Evolutionary conservation across 2,888 invertebrate genomes (phyloP).

Genomic region (Lithodes maja): DNA sequence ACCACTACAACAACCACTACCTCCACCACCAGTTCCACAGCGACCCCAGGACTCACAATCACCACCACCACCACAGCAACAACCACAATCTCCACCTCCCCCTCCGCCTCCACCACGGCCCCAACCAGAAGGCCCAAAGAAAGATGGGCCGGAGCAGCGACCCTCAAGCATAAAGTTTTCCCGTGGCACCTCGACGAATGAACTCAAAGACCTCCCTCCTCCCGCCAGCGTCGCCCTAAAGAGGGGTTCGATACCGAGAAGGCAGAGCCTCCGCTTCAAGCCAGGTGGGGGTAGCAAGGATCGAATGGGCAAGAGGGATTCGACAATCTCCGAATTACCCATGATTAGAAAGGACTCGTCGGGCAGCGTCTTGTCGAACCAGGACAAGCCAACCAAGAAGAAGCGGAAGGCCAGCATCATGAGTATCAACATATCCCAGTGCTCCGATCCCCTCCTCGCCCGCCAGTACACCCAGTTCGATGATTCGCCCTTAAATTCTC

Average conservation of each 20-base stretch:
- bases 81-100: not conserved
- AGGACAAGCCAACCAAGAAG: conserved; percentile 33
- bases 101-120: not conserved
- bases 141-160: not conserved
- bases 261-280: conserved; percentile 17
- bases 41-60: not conserved
- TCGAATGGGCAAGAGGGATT: not conserved
- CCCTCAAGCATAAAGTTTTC: not conserved
- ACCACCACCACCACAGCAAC: not conserved
- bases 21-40: not conserved
- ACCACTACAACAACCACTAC: not conserved
- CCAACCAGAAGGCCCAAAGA: not conserved
- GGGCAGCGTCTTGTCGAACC: not conserved
- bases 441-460: conserved; percentile 28
- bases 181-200: not conserved
- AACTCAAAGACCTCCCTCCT: not conserved
- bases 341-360: conserved; percentile 36
- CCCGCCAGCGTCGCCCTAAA: not conserved
- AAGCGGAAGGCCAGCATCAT: conserved; percentile 45
- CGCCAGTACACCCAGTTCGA: conserved; percentile 56
- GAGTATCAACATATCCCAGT: conserved; percentile 49
- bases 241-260: not conserved
- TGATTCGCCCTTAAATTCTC: conserved; percentile 2
- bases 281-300: not conserved
- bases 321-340: not conserved